A percentile compares a stretch with the other conserved stretches of the same genome.
Evolutionary conservation across 2,113 vertebrate genomes (phyloP).

Genomic region (Tupaia tana): DNA sequence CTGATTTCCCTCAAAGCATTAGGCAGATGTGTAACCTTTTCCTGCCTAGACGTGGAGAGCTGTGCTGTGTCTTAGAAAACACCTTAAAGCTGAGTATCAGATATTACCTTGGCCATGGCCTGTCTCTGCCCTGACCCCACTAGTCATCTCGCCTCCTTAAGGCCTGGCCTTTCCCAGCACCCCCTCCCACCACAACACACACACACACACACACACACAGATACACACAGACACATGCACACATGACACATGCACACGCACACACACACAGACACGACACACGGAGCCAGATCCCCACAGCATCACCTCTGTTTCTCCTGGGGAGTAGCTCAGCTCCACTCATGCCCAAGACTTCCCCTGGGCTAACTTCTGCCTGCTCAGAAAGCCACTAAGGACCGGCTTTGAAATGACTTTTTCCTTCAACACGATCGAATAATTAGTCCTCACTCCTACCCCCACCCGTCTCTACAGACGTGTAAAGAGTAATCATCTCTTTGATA

Average conservation of each 20-base stretch:
- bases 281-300: neutral
- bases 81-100: neutral
- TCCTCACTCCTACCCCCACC: neutral
- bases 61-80: neutral
- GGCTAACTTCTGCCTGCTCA: constrained; percentile 8
- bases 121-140: neutral
- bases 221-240: neutral
- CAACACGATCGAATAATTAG: constrained; percentile 40
- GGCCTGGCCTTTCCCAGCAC: neutral
- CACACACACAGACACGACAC: neutral
- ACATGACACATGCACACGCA: neutral
- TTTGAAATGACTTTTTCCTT: constrained; percentile 61
- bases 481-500: constrained; percentile 25
- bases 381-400: neutral
- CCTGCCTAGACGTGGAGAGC: neutral
- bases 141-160: neutral
- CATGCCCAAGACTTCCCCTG: neutral
- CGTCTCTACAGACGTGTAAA: neutral
- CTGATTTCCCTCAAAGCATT: neutral
- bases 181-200: rapidly evolving
- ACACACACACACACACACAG: neutral
- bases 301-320: neutral
- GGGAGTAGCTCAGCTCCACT: neutral
- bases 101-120: neutral
- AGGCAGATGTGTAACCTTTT: neutral